Base-by-base conservation (phyloP, 2,888 invertebrate species). In the Rhamphomyia laevipes region DNA sequence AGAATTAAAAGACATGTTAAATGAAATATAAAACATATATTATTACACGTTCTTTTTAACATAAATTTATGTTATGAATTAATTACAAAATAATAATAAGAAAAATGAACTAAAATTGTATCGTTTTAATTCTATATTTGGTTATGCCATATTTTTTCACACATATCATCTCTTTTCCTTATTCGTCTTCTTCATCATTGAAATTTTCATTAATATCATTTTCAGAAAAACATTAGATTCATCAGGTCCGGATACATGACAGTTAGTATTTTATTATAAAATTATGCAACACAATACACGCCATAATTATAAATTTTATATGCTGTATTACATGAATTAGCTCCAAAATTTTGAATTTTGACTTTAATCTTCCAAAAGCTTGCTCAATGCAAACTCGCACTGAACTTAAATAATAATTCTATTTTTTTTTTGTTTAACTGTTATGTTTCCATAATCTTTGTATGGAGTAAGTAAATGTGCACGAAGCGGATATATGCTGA, bases 361-460 rank as follows among this genome's bases (percentile, higher is more conserved):
- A 12, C 18, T 48, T 45, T 33, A 41, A 42, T 27, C 27, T 48
- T 30, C 48, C 38, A 48, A 43, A 43, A 2, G 48, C 37, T 38
- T 48, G 43, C 16, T 48, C 43, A 44, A 44, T 48, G 30, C 38
- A 43, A 7, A 47, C 47, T 6, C 43, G 30, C 10, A 33, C 21
- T 17, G 41, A 47, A n/a, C 46, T 42, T 6, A 43, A 35, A 15
- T 35, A 43, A 43, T 43, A 17, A 37, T 35, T 43, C n/a, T 43
- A 43, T n/a, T n/a, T 13, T 40, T 40, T 17, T 17, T 40, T 40
- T 38, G 13, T 18, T 40, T 40, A 2, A 5, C 4, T 11, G 38
- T 18, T 12, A 43, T 4, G 5, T 23, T 43, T 9, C 43, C 43
- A 27, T 27, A 23, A 43, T 43, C 43, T 27, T 43, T 43, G 23